A percentile compares a stretch with the other conserved stretches of the same genome.
Conservation (phyloP, 2,797 vertebrate genomes). For the Chrosomus eos region DNA sequence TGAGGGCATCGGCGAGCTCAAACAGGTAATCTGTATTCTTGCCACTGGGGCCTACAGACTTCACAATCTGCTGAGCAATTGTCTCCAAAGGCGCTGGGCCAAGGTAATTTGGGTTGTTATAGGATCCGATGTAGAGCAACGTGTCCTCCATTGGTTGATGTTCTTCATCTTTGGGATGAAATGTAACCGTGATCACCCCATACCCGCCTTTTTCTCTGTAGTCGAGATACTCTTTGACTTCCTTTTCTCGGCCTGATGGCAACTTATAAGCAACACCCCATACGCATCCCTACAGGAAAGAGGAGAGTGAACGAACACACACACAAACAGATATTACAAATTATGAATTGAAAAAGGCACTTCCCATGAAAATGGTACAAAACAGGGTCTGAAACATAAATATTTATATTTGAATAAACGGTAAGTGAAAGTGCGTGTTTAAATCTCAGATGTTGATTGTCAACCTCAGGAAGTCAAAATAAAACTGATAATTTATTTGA, state of each 20-base stretch:
- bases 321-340: not conserved
- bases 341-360: too few relatives aligned
- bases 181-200: slow-evolving; percentile 84
- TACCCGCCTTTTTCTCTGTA: slow-evolving; percentile 96
- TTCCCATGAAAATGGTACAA: not conserved
- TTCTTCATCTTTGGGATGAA: slow-evolving; percentile 83
- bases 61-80: slow-evolving; percentile 91
- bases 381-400: not conserved
- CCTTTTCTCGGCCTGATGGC: slow-evolving; percentile 87
- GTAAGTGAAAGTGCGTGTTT: not conserved
- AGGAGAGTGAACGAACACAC: not conserved
- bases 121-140: slow-evolving; percentile 91
- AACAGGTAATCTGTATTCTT: slow-evolving; percentile 95
- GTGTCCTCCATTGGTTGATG: slow-evolving; percentile 76
- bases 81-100: slow-evolving; percentile 95
- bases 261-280: slow-evolving; percentile 96
- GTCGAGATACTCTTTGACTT: slow-evolving; percentile 94
- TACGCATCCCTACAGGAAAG: slow-evolving; percentile 84
- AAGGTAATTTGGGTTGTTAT: slow-evolving; percentile 93
- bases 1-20: slow-evolving; percentile 90
- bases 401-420: not conserved
- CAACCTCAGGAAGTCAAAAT: not conserved
- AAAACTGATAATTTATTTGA: not conserved
- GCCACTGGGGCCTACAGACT: slow-evolving; percentile 89
- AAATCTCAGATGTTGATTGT: not conserved